Conservation (phyloP, 1,140 invertebrate species). For the Magallana ariakensis region DNA sequence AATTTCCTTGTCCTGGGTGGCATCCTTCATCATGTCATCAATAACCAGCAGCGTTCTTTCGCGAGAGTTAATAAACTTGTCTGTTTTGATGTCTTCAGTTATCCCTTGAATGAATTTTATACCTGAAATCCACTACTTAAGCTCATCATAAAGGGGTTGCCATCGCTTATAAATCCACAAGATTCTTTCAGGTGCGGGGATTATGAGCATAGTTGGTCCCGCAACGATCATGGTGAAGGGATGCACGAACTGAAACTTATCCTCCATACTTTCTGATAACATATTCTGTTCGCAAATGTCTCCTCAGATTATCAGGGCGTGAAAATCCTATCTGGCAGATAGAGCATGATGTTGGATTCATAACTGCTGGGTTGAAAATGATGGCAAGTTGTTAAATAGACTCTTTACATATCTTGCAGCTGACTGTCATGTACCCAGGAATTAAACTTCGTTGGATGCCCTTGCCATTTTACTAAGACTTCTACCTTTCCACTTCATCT, state of each 20-base stretch:
- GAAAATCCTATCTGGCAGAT: neutral
- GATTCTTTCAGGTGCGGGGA: conserved; percentile 37
- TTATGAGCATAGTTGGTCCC: conserved; percentile 31
- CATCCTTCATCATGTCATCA: conserved; percentile 13
- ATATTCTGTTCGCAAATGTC: neutral
- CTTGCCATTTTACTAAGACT: conserved; percentile 48
- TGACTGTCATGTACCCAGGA: conserved; percentile 29
- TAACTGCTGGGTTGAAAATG: neutral
- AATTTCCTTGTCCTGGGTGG: neutral
- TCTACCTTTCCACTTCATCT: neutral
- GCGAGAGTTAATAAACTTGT: neutral
- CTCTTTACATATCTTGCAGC: conserved; percentile 29
- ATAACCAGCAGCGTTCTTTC: conserved; percentile 38
- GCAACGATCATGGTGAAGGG: conserved; percentile 44
- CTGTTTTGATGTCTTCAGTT: neutral
- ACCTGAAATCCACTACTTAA: neutral
- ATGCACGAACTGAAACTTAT: conserved; percentile 34
- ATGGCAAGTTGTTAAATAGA: neutral
- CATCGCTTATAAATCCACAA: conserved; percentile 49
- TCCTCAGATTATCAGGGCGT: neutral
- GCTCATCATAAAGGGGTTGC: conserved; percentile 38
- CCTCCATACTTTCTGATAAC: neutral
- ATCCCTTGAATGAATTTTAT: conserved; percentile 4
- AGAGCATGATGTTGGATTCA: conserved; percentile 38
- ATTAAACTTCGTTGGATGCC: conserved; percentile 47